These are phyloP conservation scores for Menura novaehollandiae DNA, from an alignment of 2,113 vertebrate genomes.

Conservation along the genomic window DNA sequence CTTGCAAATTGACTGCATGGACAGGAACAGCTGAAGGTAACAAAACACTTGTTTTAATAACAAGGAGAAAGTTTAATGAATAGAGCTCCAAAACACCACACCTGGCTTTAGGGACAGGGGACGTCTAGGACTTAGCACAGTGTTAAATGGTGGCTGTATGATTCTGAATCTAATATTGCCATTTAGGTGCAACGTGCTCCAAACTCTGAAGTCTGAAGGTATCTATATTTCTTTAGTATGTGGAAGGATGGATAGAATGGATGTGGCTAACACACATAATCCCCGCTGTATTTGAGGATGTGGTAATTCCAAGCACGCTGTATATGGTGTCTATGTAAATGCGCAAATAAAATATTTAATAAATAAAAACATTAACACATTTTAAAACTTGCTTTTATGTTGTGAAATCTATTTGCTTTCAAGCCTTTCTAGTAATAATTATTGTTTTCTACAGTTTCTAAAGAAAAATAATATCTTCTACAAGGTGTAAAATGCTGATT, in stretches of 20 bases:
- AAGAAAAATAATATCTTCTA: background rate
- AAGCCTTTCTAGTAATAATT: background rate
- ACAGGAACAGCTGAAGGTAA: background rate
- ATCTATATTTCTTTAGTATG: background rate
- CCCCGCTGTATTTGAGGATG: background rate
- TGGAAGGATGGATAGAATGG: background rate
- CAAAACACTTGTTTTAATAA: background rate
- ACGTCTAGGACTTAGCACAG: background rate
- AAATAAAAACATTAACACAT: background rate
- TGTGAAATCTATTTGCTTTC: background rate
- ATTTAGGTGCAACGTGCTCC: background rate
- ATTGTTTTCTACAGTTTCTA: background rate
- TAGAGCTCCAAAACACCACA: background rate
- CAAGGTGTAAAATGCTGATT: background rate
- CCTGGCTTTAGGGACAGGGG: background rate
- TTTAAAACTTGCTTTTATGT: background rate
- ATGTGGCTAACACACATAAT: background rate
- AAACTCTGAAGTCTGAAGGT: background rate
- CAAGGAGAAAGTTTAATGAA: background rate
- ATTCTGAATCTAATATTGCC: background rate
- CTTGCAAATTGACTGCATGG: background rate
- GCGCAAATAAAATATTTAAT: background rate
- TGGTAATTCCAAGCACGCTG: fast-evolving
- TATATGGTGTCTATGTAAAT: background rate
- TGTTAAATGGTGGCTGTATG: background rate